A percentile compares a stretch with the other conserved stretches of the same genome.
Evolutionary conservation across 2,888 invertebrate species (phyloP).

Genomic region (Lithodes maja): DNA sequence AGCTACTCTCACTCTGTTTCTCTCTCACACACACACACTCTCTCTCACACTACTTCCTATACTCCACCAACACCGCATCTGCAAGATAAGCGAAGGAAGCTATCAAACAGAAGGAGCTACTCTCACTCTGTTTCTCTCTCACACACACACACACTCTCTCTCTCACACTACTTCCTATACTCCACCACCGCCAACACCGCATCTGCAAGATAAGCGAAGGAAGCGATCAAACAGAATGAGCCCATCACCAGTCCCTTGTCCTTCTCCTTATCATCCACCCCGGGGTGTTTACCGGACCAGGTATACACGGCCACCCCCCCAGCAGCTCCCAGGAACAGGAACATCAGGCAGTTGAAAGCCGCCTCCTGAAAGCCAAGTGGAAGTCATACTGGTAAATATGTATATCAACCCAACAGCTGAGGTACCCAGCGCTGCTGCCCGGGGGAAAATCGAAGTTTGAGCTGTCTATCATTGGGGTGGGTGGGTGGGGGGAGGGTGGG

Average conservation of each 20-base stretch:
- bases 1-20: conserved; percentile 1
- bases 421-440: no score
- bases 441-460: no score
- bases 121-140: conserved; percentile 28
- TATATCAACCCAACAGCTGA: no score
- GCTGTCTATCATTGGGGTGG: no score
- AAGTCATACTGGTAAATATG: no score
- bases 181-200: background rate
- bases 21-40: conserved; percentile 12
- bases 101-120: no score
- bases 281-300: background rate
- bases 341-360: background rate
- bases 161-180: background rate
- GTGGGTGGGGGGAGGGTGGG: no score
- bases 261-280: background rate
- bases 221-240: background rate
- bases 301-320: background rate
- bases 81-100: no score
- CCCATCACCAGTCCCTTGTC: background rate
- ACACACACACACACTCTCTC: conserved; percentile 16
- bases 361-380: background rate
- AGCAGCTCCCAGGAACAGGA: background rate
- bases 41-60: background rate
- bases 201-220: background rate
- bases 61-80: no score